These are phyloP conservation scores for Propithecus deckenii DNA, from an alignment of 2,797 vertebrate genomes.

Conservation along the genomic window DNA sequence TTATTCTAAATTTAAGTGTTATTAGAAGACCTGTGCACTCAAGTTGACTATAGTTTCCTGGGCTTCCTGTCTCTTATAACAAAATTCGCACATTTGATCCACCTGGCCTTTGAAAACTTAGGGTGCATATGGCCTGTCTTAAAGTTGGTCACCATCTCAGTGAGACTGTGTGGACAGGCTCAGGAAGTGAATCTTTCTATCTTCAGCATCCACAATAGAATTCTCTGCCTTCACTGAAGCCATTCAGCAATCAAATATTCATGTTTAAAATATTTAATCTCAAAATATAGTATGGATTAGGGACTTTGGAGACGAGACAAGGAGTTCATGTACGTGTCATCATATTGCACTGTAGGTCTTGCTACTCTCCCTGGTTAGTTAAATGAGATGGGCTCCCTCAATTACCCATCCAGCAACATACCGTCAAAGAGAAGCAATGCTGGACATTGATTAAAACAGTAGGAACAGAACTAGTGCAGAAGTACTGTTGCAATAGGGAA, in stretches of 20 bases:
- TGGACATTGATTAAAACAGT: background rate
- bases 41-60: background rate
- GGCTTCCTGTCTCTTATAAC: background rate
- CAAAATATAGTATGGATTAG: background rate
- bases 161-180: background rate
- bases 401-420: background rate
- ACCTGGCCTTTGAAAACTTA: background rate
- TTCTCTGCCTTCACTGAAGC: background rate
- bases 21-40: background rate
- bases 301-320: background rate
- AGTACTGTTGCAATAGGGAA: background rate
- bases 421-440: background rate
- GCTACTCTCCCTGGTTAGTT: background rate
- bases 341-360: accelerated
- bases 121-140: background rate
- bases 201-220: background rate
- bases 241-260: background rate
- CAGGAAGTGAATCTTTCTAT: background rate
- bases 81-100: background rate
- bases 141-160: background rate
- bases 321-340: background rate
- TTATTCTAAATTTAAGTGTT: background rate
- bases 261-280: background rate
- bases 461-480: background rate
- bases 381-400: background rate